Evolutionary conservation across 2,888 invertebrate genomes (phyloP).

Genomic region (Caprella mutica): DNA sequence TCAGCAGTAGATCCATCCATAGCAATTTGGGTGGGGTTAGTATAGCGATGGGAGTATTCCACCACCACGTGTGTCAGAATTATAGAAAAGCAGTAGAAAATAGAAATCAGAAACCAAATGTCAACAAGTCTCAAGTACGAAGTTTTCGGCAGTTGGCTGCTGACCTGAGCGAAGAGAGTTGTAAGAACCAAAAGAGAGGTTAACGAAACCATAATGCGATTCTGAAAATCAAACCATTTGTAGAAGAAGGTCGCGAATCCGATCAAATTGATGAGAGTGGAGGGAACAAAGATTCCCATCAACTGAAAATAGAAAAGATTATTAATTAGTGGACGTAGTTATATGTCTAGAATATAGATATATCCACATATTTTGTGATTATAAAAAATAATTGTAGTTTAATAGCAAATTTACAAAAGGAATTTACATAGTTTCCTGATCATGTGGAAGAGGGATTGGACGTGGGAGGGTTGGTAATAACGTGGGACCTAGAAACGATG

Average conservation of each 20-base stretch:
- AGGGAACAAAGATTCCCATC: slow-evolving; percentile 21
- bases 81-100: slow-evolving; percentile 19
- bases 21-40: not conserved
- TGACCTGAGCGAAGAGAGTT: slow-evolving; percentile 10
- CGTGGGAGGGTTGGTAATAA: too few species aligned
- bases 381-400: not conserved
- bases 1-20: not conserved
- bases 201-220: slow-evolving; percentile 23
- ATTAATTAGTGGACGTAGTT: too few species aligned
- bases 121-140: slow-evolving; percentile 27
- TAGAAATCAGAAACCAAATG: slow-evolving; percentile 28
- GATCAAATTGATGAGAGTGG: slow-evolving; percentile 19
- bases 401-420: not conserved
- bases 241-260: slow-evolving; percentile 27
- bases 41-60: slow-evolving; percentile 19
- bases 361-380: not conserved
- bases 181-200: slow-evolving; percentile 14
- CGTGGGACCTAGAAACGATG: too few species aligned
- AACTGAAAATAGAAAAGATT: slow-evolving; percentile 15
- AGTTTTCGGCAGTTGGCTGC: slow-evolving; percentile 14
- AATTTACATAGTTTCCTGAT: not conserved
- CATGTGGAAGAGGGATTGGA: not conserved
- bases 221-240: slow-evolving; percentile 33
- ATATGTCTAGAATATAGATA: too few species aligned
- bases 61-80: slow-evolving; percentile 17